phyloP scores from a whole-genome alignment of 1,140 invertebrate genomes.

The Sitophilus oryzae region DNA sequence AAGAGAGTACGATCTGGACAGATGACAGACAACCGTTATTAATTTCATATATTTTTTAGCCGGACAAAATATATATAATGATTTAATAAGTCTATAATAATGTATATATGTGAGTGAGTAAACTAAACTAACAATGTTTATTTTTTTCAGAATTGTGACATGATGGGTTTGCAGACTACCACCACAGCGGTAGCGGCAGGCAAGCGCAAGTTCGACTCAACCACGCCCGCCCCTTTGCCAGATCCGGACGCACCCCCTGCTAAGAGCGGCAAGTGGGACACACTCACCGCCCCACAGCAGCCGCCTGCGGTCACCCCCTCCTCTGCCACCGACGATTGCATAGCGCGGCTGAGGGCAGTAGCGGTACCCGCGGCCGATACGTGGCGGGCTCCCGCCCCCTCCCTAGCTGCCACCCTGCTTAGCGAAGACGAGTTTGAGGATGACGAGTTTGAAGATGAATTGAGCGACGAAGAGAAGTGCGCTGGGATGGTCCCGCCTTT shows the following conservation, averaged over 20 bases:
- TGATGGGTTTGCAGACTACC: constrained; percentile 70
- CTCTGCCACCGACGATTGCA: constrained; percentile 44
- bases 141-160: constrained; percentile 62
- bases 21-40: too few species aligned
- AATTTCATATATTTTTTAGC: too few species aligned
- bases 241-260: constrained; percentile 35
- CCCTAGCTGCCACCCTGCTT: constrained; percentile 47
- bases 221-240: constrained; percentile 28
- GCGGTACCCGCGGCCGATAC: constrained; percentile 47
- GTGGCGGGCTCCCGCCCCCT: constrained; percentile 46
- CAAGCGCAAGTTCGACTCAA: constrained; percentile 55
- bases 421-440: constrained; percentile 49
- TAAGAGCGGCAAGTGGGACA: constrained; percentile 49
- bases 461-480: constrained; percentile 43
- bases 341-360: constrained; percentile 49
- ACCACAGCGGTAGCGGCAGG: constrained; percentile 56
- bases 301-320: constrained; percentile 13
- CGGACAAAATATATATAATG: too few species aligned
- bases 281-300: too few species aligned
- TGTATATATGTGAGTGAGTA: too few species aligned
- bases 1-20: too few species aligned
- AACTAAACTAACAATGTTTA: too few species aligned
- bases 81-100: too few species aligned
- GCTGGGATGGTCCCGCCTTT: constrained; percentile 25
- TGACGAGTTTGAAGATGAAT: constrained; percentile 52